Base-by-base conservation (phyloP, 2,888 invertebrate species). In the Dasypogon diadema region DNA sequence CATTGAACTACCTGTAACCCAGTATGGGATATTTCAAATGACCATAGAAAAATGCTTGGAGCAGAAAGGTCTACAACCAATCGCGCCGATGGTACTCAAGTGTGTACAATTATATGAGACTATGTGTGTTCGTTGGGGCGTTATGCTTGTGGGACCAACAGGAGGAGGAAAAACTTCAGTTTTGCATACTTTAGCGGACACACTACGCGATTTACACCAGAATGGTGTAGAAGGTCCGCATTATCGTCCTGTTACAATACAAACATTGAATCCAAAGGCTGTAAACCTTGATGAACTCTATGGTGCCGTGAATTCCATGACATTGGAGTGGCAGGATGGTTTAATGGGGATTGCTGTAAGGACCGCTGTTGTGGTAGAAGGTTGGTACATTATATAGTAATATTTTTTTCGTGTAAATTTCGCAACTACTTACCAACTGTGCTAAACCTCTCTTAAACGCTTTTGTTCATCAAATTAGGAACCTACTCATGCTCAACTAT, bases 261-360 rank as follows among this genome's bases (percentile, higher is more conserved):
- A 92, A 82, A 90, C 92, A 1, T 89, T 97, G 86, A 97, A 97
- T 84, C 97, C 97, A 0, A 97, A 97, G 86, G 93, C 96, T 34
- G 90, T 97, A 10, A 91, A 91, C 0, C 92, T 95, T 82, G 96
- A 95, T 16, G 96, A 97, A 85, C 85, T 97, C 12, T 97, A 96
- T 81, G 97, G 97, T 0, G 94, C 93, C 83, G 92, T 96, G 0
- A 93, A 95, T 85, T 87, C 91, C 10, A 89, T 92, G 79, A 95
- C 96, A 0, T 87, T 96, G 80, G 97, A 97, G 85, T 97, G 97
- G 97, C 91, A 91, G 80, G 97, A 97, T 83, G 97, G 97, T 0
- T 88, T 97, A 0, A 88, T 97, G 83, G 96, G 92, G 0, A 75
- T 83, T 8, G 87, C 87, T 0, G 84, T 86, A 1, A 82, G 85